These are phyloP conservation scores for Ochropleura leucogaster DNA, from an alignment of 2,888 invertebrate genomes.

Conservation along the genomic window DNA sequence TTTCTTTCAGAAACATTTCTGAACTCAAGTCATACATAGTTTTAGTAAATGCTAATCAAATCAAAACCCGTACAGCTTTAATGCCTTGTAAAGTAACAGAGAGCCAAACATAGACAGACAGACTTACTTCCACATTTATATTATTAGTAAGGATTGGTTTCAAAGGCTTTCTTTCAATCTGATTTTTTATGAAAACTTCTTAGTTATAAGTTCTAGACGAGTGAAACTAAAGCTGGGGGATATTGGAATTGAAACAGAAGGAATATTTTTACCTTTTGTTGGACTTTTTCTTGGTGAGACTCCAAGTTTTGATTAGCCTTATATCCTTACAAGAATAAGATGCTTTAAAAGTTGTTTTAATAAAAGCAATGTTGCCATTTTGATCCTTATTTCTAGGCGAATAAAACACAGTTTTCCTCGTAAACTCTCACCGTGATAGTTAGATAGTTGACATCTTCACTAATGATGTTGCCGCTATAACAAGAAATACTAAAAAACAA, in stretches of 20 bases:
- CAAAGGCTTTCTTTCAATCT: slow-evolving; percentile 25
- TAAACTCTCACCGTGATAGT: no score
- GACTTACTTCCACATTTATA: neutral
- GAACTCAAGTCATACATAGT: no score
- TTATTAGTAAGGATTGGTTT: neutral
- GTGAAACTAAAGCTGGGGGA: slow-evolving; percentile 1
- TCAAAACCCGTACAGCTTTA: neutral
- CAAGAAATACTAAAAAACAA: no score
- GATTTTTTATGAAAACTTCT: slow-evolving; percentile 33
- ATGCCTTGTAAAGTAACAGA: no score
- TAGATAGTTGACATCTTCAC: no score
- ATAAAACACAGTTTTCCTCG: neutral
- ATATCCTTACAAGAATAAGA: slow-evolving; percentile 12
- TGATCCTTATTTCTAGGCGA: neutral
- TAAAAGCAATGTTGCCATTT: neutral
- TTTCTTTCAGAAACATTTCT: no score
- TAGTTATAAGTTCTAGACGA: slow-evolving; percentile 20
- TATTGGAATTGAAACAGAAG: slow-evolving; percentile 34
- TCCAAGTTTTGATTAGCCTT: slow-evolving; percentile 42
- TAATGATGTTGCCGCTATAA: no score
- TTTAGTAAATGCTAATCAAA: neutral
- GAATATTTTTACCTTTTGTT: slow-evolving; percentile 4
- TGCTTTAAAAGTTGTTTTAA: neutral
- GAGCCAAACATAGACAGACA: no score
- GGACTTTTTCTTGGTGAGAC: slow-evolving; percentile 17